Percentiles rank a stretch among this genome's conserved stretches.
Evolutionary conservation across 2,113 vertebrate species (phyloP).

Genomic region (Epinephelus moara): DNA sequence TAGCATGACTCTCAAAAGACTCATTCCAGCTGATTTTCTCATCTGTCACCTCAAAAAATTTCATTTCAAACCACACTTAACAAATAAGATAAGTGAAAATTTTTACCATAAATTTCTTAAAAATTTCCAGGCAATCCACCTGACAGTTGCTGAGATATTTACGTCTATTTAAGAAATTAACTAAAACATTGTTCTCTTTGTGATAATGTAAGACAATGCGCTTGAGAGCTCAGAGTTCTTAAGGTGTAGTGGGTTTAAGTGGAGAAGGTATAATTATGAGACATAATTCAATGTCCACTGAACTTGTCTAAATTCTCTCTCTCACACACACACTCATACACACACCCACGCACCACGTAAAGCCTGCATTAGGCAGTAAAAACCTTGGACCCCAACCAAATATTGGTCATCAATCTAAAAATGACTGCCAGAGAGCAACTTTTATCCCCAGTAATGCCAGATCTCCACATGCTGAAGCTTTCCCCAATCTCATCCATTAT

Average conservation of each 20-base stretch:
- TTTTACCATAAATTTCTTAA: not conserved
- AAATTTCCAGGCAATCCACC: too few relatives aligned
- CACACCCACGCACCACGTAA: not conserved
- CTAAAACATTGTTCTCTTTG: not conserved
- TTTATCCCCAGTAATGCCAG: constrained; percentile 65
- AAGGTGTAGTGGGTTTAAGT: not conserved
- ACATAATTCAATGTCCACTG: not conserved
- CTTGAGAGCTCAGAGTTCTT: not conserved
- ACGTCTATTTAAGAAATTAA: not conserved
- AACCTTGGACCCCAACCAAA: constrained; percentile 43
- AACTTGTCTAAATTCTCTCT: not conserved
- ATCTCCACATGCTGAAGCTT: constrained; percentile 48
- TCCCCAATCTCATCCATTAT: constrained; percentile 58
- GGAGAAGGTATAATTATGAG: not conserved
- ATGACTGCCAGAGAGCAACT: constrained; percentile 50
- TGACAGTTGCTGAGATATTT: too few relatives aligned
- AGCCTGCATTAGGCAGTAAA: constrained; percentile 33
- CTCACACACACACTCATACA: not conserved
- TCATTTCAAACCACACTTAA: too few relatives aligned
- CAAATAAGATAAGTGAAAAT: not conserved
- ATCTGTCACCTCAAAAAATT: too few relatives aligned
- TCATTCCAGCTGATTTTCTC: too few relatives aligned
- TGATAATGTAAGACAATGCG: not conserved
- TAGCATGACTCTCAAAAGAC: too few relatives aligned
- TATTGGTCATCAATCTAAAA: constrained; percentile 71